Percentiles rank a stretch among this genome's conserved stretches.
These are phyloP conservation scores for Petrosia ficiformis DNA, from an alignment of 37 sponge, comb jelly and placozoan genomes.

Conservation along the genomic window DNA sequence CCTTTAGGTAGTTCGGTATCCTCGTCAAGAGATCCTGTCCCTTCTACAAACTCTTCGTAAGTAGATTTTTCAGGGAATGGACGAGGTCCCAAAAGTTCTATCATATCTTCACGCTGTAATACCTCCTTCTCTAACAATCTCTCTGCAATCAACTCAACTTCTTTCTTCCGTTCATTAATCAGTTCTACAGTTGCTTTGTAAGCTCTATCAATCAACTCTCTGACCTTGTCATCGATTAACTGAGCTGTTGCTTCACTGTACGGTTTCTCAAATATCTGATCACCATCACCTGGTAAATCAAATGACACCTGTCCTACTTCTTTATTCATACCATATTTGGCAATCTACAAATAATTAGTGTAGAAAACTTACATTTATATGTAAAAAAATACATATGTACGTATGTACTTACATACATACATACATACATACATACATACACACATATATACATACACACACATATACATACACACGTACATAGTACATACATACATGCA, in stretches of 20 bases:
- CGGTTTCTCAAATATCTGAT: conserved; percentile 90
- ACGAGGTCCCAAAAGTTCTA: conserved; percentile 78
- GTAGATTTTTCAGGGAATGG: conserved; percentile 96
- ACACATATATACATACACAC: neutral
- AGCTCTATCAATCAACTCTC: conserved; percentile 62
- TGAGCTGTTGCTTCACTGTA: conserved; percentile 97
- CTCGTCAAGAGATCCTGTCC: conserved; percentile 77
- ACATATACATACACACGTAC: no score
- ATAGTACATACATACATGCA: no score
- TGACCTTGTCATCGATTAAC: conserved; percentile 83
- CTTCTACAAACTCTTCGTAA: conserved; percentile 97
- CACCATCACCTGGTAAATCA: conserved; percentile 84
- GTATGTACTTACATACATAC: no score
- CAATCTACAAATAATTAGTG: conserved; percentile 39
- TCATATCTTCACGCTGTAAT: conserved; percentile 93
- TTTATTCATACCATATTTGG: conserved; percentile 91
- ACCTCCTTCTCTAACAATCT: conserved; percentile 87
- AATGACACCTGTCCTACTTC: conserved; percentile 95
- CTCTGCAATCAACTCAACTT: conserved; percentile 83
- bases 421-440: neutral
- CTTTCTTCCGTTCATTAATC: conserved; percentile 67
- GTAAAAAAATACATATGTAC: no score
- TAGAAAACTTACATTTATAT: conserved; percentile 1
- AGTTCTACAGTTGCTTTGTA: conserved; percentile 60
- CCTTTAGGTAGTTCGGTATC: conserved; percentile 67